Conservation (phyloP, 2,113 vertebrate genomes). For the Dicaeum eximium region DNA sequence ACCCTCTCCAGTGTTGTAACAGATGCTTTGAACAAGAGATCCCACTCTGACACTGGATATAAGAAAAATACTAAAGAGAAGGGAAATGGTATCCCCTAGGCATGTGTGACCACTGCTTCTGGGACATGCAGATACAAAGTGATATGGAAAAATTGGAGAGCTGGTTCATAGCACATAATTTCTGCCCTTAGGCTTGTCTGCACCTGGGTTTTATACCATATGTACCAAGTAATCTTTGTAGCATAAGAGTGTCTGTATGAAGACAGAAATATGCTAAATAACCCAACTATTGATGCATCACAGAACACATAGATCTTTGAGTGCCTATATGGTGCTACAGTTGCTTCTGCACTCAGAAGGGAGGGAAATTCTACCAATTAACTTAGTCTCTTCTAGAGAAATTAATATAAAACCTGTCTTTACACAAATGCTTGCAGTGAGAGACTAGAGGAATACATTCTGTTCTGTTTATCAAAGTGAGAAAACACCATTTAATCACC, state of each 20-base stretch:
- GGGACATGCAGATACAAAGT: neutral
- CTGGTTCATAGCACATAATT: neutral
- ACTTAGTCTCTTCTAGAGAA: neutral
- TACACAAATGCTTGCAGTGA: conserved; percentile 7
- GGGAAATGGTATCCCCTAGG: neutral
- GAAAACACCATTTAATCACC: conserved; percentile 50
- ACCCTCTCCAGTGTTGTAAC: neutral
- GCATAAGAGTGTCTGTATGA: neutral
- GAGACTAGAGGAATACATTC: conserved; percentile 35
- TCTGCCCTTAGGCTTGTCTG: neutral
- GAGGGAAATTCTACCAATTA: neutral
- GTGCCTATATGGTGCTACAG: neutral
- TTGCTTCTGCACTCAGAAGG: neutral
- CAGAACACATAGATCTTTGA: neutral
- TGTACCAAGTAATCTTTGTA: neutral
- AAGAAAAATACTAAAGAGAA: neutral
- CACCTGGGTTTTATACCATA: neutral
- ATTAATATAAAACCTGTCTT: conserved; percentile 36
- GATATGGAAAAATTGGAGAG: neutral
- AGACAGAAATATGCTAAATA: neutral
- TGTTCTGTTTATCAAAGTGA: conserved; percentile 44
- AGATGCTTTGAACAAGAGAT: neutral
- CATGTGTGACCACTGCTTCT: neutral
- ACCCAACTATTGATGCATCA: neutral
- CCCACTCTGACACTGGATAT: neutral